Base-by-base conservation (phyloP, 64 coral and sea anemone species). In the Pocillopora damicornis region DNA sequence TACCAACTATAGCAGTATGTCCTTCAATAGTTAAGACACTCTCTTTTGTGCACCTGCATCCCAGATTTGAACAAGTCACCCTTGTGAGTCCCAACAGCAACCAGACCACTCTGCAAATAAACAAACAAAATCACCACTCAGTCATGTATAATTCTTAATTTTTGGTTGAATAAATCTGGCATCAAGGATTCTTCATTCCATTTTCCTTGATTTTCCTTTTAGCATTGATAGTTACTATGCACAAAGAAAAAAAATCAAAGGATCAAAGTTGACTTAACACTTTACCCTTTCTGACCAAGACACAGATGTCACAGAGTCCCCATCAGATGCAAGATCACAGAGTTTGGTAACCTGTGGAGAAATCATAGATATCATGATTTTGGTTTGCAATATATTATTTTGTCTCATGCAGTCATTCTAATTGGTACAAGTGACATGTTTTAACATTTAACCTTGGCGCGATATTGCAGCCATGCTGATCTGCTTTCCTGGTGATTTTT, bases 61-160 rank as follows among this genome's bases (percentile, higher is more conserved):
- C 97, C 97, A 99, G 80, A 99, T 99, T 83, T 99, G 97, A 25
- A 99, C 97, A 85, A 99, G 86, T 30, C 30, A 51, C 97, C 97
- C 73, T 95, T 95, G 65, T 99, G 92, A 6, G 97, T 99, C 16
- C 97, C 97, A 35, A 99, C 97, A 71, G 97, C 93, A 15, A 95
- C 97, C 51, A 95, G 78, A 60, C 97, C 97, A 93, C 82, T 99
- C 97, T 99, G 59, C 78, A 88, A 57, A 15, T 18, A 71, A 16
- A 66, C 11, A 75, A 73, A 23, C 74, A 34, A 16, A 51, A 51
- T 51, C 42, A 51, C 2, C 42, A 4, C 42, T 51, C 42, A 51
- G 42, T 51, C 42, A 51, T 51, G 42, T 51, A 51, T 51, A 51
- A 51, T 4, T 51, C 7, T 7, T 51, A 4, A 51, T 51, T 2